Conservation (phyloP, 2,888 invertebrate species). For the Dascillus cervinus region DNA sequence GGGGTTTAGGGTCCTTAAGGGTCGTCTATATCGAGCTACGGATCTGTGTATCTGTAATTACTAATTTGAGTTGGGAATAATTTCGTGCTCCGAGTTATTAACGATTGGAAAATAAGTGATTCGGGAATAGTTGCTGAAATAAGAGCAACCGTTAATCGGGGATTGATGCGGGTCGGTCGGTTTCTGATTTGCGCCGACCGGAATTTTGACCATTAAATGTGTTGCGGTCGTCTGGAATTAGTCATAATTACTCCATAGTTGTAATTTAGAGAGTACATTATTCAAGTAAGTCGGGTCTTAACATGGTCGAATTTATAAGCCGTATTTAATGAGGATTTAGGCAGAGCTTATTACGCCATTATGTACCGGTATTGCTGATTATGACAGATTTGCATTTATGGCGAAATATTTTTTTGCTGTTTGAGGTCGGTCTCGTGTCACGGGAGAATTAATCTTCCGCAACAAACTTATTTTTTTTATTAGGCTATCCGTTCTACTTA, state of each 20-base stretch:
- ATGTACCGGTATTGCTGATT: no score
- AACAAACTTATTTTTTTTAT: no score
- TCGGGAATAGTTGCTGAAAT: no score
- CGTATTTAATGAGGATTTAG: conserved; percentile 6
- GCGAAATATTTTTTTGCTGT: no score
- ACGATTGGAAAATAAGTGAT: not conserved
- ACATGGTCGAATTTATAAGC: conserved; percentile 10
- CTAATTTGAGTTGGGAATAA: not conserved
- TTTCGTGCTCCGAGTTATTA: not conserved
- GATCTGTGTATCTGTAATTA: conserved; percentile 6
- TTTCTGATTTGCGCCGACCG: conserved; percentile 9
- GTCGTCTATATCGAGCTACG: conserved; percentile 14
- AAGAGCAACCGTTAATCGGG: conserved; percentile 5
- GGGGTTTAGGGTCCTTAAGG: conserved; percentile 11
- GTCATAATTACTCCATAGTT: conserved; percentile 14
- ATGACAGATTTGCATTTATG: not conserved
- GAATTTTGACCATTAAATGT: conserved; percentile 12
- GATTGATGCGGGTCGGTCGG: conserved; percentile 13
- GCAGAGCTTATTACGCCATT: no score
- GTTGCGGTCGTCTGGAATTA: conserved; percentile 11
- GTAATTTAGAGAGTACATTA: conserved; percentile 10
- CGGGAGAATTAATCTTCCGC: no score
- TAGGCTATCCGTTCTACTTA: no score
- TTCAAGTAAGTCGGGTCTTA: conserved; percentile 6
- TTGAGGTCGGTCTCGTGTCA: no score